A percentile compares a stretch with the other conserved stretches of the same genome.
phyloP scores from a whole-genome alignment of 2,113 vertebrate species.

The Phaetusa simplex region DNA sequence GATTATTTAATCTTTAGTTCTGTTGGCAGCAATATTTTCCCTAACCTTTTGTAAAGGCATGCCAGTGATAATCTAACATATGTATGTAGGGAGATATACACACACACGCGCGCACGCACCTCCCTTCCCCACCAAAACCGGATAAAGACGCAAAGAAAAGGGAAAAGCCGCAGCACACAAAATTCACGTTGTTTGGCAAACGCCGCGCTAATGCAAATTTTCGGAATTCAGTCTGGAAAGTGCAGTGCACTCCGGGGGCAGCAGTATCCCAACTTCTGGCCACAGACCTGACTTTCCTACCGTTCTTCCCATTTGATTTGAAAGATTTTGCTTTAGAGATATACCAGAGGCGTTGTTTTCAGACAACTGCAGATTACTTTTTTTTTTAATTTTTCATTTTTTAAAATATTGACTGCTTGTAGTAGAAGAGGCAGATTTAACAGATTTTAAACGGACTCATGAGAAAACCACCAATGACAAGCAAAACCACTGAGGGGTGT shows the following conservation, averaged over 20 bases:
- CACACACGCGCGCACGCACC: neutral
- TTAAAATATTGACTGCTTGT: neutral
- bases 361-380: neutral
- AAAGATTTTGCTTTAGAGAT: constrained; percentile 32
- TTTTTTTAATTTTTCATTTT: neutral
- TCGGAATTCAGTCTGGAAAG: neutral
- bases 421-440: neutral
- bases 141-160: neutral
- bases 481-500: neutral
- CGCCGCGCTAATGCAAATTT: neutral
- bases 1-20: constrained; percentile 70
- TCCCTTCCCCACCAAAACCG: neutral
- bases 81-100: constrained; percentile 35
- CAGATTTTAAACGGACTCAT: neutral
- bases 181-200: constrained; percentile 2
- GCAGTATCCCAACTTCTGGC: neutral
- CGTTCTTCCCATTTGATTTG: neutral
- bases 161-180: neutral
- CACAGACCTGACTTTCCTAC: neutral
- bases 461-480: neutral
- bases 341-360: neutral
- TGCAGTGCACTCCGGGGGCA: neutral
- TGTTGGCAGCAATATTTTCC: constrained; percentile 70
- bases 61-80: constrained; percentile 62
- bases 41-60: constrained; percentile 55